Evolutionary conservation across 1,140 invertebrate genomes (phyloP), one percentile per base, ranked within the genome.

Genomic region (Atopsyche davidsoni): DNA sequence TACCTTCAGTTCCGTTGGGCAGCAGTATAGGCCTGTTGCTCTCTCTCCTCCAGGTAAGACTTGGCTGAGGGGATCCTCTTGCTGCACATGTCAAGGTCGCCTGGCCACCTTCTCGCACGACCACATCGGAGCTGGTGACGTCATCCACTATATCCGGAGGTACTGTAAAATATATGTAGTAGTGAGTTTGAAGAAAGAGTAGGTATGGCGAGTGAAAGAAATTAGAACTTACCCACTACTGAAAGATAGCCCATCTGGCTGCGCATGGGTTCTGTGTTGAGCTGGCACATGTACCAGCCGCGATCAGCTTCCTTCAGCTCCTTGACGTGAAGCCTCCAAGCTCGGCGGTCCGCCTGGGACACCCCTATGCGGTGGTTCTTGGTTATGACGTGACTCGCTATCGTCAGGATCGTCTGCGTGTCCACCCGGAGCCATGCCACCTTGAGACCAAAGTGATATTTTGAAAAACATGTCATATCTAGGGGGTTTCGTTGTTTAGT

Each of bases 211-310:
- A 34, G n/a, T 38, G 39, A 45, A 23, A 38, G 34, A 28, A 17
- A 36, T 25, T 23, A 14, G 25, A 22, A 69, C 82, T 79, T 67
- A 92, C 89, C 87, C 54, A 92, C 86, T 45, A 96, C 87, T 59
- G 91, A 81, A 22, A 96, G 71, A 60, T 84, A 85, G 18, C 89
- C 91, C 34, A 87, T 79, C 70, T 89, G 87, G 61, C 85, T 89
- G 64, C 87, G 89, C 87, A 94, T 93, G 0, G 89, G 86, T 63
- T 90, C 87, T 1, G 91, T 92, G 66, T 94, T 95, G 52, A 94
- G 86, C 69, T 91, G 87, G 64, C 86, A 90, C 86, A 90, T 90
- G 67, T 89, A 88, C 65, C 84, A 81, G 6, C 87, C 88, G 13
- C 81, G 76, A 66, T 92, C 88, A 1, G 77, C 71, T 58, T 84